These are phyloP conservation scores for Zaprionus obscuricornis DNA, from an alignment of 2,888 invertebrate species.

Conservation along the genomic window DNA sequence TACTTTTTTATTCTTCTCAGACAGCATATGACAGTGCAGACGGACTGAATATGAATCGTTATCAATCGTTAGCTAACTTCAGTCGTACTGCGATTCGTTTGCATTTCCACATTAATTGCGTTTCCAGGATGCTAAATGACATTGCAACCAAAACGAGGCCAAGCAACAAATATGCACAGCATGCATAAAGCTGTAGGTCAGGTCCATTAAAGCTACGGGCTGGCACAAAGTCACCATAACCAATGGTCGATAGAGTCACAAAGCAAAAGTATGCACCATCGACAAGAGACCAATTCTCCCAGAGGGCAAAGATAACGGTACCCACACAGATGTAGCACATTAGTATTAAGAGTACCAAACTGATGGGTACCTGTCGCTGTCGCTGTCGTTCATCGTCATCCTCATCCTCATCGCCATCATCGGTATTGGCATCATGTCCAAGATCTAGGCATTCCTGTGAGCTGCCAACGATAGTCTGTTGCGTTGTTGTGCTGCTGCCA, in stretches of 20 bases:
- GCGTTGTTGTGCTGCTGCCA: too few relatives aligned
- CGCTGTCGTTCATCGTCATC: conserved; percentile 49
- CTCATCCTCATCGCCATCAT: conserved; percentile 35
- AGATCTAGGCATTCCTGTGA: conserved; percentile 45
- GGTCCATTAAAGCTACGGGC: conserved; percentile 83
- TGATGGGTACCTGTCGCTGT: conserved; percentile 85
- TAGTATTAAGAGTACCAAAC: conserved; percentile 87
- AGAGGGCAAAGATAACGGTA: conserved; percentile 90
- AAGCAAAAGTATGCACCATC: conserved; percentile 94
- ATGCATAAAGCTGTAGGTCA: conserved; percentile 89
- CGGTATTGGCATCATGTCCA: conserved; percentile 18
- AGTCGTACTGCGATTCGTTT: conserved; percentile 88
- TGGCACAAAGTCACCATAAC: conserved; percentile 91
- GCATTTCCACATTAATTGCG: conserved; percentile 90
- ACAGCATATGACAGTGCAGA: too few relatives aligned
- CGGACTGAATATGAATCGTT: too few relatives aligned
- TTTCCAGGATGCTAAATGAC: conserved; percentile 93
- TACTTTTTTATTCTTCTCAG: too few relatives aligned
- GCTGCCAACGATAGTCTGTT: not conserved
- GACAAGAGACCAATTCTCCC: conserved; percentile 91
- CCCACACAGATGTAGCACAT: conserved; percentile 90
- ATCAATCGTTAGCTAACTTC: conserved; percentile 86
- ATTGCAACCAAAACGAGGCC: conserved; percentile 92
- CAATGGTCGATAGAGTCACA: conserved; percentile 92
- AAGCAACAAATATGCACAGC: conserved; percentile 90